Evolutionary conservation across 2,113 vertebrate species (phyloP), one percentile per base, ranked within the genome.

Genomic region (Oophaga pumilio): DNA sequence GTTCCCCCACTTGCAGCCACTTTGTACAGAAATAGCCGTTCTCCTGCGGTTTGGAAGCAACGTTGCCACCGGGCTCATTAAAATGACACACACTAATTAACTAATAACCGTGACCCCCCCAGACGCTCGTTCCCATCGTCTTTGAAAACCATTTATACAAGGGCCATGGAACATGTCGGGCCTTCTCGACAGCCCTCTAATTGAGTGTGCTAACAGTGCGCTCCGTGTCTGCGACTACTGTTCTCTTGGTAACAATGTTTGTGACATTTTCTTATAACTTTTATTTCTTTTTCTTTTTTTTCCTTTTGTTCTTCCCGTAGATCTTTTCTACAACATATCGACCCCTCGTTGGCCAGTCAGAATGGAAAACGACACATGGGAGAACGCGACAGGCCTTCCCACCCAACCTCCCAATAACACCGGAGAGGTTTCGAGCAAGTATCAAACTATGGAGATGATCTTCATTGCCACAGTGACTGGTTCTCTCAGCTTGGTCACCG

Each of bases 401-500:
- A 96, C 96, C 88, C 90, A 0, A 83, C 92, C 91, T 0, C 76
- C 89, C 81, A 90, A 91, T 22, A 85, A 74, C n/a, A 92, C 95
- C 68, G 90, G 92, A 87, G 89, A 91, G 0, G 82, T 92, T 1
- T 89, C 91, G 64, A 96, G 93, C 92, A 92, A 95, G 17, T 97
- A 98, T 57, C 99, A 98, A 90, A 96, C 97, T 0, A 94, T 99
- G 90, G 98, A 99, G 93, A 96, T 99, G 94, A 94, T 99, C 49
- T 99, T 99, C 88, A 99, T 99, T 0, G 97, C 96, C 89, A 93
- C 97, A 0, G 98, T 99, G 64, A 99, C 98, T 0, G 98, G 98
- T 74, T 99, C 98, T 0, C 94, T 99, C 84, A 99, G 97, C 90
- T 97, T 99, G 1, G 97, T 99, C 92, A 99, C 98, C 0, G 97